phyloP scores from a whole-genome alignment of 2,113 vertebrate genomes.

The Zosterops pallidus region DNA sequence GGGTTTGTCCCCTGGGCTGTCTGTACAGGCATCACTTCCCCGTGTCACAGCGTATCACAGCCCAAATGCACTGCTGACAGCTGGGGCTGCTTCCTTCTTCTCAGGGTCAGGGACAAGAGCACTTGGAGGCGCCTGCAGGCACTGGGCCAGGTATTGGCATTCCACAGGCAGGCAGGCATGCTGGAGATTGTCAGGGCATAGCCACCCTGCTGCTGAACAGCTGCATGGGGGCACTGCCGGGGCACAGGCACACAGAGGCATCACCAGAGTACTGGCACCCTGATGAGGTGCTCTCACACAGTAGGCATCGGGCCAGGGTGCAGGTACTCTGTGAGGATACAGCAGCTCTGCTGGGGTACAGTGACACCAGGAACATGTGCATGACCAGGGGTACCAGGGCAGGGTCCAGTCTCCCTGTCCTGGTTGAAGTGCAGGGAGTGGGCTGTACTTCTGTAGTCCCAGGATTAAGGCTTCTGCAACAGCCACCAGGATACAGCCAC shows the following conservation, averaged over 20 bases:
- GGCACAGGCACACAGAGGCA: not conserved
- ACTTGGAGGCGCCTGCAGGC: not conserved
- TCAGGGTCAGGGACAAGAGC: not conserved
- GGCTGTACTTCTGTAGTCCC: not conserved
- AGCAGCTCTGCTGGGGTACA: not conserved
- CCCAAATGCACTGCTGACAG: not conserved
- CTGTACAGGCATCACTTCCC: constrained; percentile 53
- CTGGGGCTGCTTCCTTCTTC: not conserved
- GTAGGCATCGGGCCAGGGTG: accelerated
- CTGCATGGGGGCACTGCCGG: not conserved
- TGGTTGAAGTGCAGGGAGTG: accelerated
- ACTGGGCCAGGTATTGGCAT: not conserved
- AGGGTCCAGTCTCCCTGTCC: not conserved
- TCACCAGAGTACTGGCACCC: too few species aligned
- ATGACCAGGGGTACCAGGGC: not conserved
- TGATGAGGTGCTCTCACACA: not conserved
- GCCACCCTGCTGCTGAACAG: not conserved
- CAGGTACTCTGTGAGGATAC: not conserved
- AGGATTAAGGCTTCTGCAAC: not conserved
- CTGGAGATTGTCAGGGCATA: not conserved
- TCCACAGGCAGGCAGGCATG: accelerated
- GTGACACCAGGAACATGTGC: not conserved
- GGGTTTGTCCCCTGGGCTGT: constrained; percentile 12
- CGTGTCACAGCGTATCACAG: not conserved
- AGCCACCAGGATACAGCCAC: not conserved